Base-by-base conservation (phyloP, 1,140 invertebrate genomes). In the Notospermus geniculatus region DNA sequence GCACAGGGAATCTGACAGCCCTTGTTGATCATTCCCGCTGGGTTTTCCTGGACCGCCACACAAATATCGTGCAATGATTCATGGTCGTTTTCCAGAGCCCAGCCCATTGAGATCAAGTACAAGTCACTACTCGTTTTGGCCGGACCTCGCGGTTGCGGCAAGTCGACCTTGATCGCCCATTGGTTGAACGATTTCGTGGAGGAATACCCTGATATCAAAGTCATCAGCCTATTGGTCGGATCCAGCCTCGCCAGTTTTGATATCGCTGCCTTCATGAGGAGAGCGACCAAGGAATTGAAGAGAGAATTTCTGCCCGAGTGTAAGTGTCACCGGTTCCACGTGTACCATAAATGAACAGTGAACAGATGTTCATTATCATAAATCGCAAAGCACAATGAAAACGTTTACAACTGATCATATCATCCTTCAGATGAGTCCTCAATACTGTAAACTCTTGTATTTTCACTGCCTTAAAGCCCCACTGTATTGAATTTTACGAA, bases 61-160 rank as follows among this genome's bases (percentile, higher is more conserved):
- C n/a, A n/a, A n/a, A n/a, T n/a, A n/a, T n/a, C n/a, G n/a, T n/a
- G n/a, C n/a, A n/a, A n/a, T n/a, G n/a, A n/a, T n/a, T n/a, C n/a
- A 36, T 36, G 5, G 4, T 36, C 15, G 15, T 36, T 36, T 15
- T 36, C 15, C 32, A 36, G 32, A 15, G 4, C 4, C 15, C 57
- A 60, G 28, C 45, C 45, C 13, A 19, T 32, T n/a, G 25, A 25
- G 17, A 23, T 58, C 45, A 41, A 29, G 2, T 32, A 63, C 23
- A 64, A 71, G 59, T 70, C 72, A 22, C 62, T 78, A 17, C 27
- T 76, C 32, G 23, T 76, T 25, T 39, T 80, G 59, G 63, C 59
- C 19, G 75, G 74, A 4, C 74, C 74, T 23, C 57, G 74, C 46
- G 78, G 78, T 13, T 67, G 66, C 63, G 78, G 78, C 0, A 80